A percentile compares a stretch with the other conserved stretches of the same genome.
Evolutionary conservation across 2,888 invertebrate genomes (phyloP).

Genomic region (Alitta virens): DNA sequence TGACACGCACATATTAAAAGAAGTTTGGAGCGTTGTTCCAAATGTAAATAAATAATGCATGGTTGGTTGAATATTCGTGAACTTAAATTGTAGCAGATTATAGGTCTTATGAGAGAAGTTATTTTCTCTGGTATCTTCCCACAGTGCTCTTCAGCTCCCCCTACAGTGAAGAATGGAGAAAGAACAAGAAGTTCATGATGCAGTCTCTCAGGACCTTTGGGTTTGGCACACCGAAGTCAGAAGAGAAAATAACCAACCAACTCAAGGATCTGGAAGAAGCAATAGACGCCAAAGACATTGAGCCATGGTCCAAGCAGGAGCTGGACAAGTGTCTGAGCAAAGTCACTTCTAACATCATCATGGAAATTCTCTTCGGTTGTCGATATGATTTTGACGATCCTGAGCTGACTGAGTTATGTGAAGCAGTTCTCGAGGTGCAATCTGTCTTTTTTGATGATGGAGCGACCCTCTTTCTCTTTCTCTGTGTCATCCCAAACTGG

Average conservation of each 20-base stretch:
- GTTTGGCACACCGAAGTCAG: conserved; percentile 1
- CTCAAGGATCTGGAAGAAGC: background rate
- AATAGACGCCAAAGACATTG: background rate
- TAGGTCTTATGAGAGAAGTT: no score
- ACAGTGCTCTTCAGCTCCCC: background rate
- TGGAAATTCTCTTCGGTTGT: background rate
- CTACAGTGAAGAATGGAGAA: conserved; percentile 1
- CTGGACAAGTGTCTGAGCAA: background rate
- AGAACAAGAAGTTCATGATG: conserved; percentile 3
- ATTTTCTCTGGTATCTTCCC: no score
- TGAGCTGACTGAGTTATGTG: no score
- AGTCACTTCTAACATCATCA: background rate
- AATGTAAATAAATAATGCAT: no score
- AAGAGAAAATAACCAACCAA: conserved; percentile 1
- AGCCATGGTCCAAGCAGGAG: background rate
- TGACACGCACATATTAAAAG: no score
- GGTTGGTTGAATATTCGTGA: no score
- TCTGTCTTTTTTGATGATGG: no score
- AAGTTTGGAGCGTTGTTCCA: no score
- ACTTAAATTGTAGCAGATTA: no score
- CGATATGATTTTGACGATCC: background rate
- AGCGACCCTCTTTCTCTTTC: no score
- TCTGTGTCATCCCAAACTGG: no score
- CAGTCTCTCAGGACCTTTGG: background rate
- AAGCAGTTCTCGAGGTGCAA: no score